These are phyloP conservation scores for Denticeps clupeoides DNA, from an alignment of 2,797 vertebrate genomes.

Conservation along the genomic window DNA sequence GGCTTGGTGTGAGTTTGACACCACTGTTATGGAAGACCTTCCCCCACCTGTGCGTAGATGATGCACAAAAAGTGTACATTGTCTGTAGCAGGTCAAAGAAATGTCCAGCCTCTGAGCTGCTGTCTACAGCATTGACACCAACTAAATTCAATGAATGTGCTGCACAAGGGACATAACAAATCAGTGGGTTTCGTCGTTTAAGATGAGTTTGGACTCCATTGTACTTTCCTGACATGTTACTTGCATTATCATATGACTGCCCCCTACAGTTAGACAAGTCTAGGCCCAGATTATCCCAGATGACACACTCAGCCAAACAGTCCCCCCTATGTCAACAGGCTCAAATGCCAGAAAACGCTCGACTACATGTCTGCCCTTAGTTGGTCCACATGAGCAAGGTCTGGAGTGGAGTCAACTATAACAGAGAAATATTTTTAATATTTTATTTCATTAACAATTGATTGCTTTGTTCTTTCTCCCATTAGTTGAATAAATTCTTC, in stretches of 20 bases:
- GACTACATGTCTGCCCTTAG: too few relatives aligned
- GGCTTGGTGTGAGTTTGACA: too few relatives aligned
- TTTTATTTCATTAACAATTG: background rate
- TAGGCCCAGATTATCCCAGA: background rate
- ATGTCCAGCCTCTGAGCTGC: background rate
- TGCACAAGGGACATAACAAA: background rate
- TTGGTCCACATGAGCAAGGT: background rate
- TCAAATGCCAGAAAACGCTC: too few relatives aligned
- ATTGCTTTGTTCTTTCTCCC: conserved; percentile 4
- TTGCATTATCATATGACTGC: conserved; percentile 3
- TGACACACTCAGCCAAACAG: conserved; percentile 11
- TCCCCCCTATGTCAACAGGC: too few relatives aligned
- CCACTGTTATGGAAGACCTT: too few relatives aligned
- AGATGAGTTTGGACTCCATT: conserved; percentile 13
- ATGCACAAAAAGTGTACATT: conserved; percentile 2
- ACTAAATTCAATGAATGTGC: conserved; percentile 9
- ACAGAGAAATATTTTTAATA: conserved; percentile 11
- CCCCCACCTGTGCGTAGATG: conserved; percentile 3
- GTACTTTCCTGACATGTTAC: conserved; percentile 9
- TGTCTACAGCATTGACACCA: conserved; percentile 4
- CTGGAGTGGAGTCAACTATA: background rate
- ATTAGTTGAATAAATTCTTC: conserved; percentile 6
- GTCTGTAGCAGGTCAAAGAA: conserved; percentile 6
- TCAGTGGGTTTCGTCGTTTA: background rate
- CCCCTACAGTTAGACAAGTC: conserved; percentile 5